phyloP scores from a whole-genome alignment of 2,797 vertebrate species.

The Manis javanica region DNA sequence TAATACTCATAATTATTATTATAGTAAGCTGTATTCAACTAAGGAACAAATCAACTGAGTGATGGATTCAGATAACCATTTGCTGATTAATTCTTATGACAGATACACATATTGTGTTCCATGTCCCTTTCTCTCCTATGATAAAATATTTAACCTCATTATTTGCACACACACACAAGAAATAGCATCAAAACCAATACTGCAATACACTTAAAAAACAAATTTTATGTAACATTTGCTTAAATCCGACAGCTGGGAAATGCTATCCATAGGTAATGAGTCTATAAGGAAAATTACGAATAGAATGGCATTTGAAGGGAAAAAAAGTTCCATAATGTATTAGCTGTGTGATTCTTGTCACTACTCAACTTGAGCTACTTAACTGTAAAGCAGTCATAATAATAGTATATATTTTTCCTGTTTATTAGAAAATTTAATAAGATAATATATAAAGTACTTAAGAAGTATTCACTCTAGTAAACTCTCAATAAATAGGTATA shows the following conservation, averaged over 20 bases:
- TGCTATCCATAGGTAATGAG: not conserved
- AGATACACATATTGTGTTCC: not conserved
- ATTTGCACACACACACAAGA: not conserved
- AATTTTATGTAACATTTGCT: not conserved
- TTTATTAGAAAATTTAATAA: constrained; percentile 3
- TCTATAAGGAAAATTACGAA: not conserved
- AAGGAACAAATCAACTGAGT: not conserved
- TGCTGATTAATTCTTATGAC: not conserved
- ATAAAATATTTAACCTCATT: not conserved
- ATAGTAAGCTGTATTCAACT: not conserved
- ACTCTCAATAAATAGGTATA: not conserved
- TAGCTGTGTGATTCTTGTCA: not conserved
- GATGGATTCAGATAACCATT: not conserved
- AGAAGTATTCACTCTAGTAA: not conserved
- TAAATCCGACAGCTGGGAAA: not conserved
- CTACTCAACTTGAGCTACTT: not conserved
- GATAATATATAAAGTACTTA: not conserved
- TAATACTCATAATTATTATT: not conserved
- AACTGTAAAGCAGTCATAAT: not conserved
- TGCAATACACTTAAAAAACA: not conserved
- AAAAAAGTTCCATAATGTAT: not conserved
- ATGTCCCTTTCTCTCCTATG: not conserved
- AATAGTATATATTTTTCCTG: not conserved
- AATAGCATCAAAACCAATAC: not conserved
- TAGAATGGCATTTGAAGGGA: not conserved